Base-by-base conservation (phyloP, 2,888 invertebrate genomes). In the Trichacis sp. region DNA sequence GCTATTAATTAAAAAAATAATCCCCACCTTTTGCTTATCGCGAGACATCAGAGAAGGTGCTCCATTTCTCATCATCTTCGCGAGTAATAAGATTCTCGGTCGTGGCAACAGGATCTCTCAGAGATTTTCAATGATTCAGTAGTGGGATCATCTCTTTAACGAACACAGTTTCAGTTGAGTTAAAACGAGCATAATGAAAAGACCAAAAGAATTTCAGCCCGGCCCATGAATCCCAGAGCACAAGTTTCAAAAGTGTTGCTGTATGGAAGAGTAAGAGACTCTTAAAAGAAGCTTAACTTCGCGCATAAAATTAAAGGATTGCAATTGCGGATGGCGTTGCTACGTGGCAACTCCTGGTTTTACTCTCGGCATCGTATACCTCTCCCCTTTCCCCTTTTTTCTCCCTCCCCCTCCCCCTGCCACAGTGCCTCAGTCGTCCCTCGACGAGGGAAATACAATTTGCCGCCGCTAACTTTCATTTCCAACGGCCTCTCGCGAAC, bases 251-350 rank as follows among this genome's bases (percentile, higher is more conserved):
- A 40, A 18, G 52, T 14, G 29, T 38, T 20, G 20, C 40, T 24
- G 58, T 46, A 46, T 52, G 48, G 50, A 56, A 52, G 48, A 60
- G 47, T 45, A 45, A 54, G 42, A 56, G 50, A 80, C 78, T 81
- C 79, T 80, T 80, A 78, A 80, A 78, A 79, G 77, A 73, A 78
- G 77, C 80, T 81, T 79, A 82, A 83, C 81, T 82, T 82, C 57
- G 71, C 72, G 83, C 83, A 83, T 83, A 81, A 83, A 83, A 83
- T 83, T 82, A 82, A 80, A 74, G 80, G 78, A 81, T 80, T 77
- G 81, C 75, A 78, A 78, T 82, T 82, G 80, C 75, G 76, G 75
- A 73, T 73, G 72, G 72, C 75, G 70, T 73, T 70, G 71, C 73
- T 72, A 64, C 71, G 63, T 61, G 56, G 70, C 57, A 67, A 64